phyloP scores from a whole-genome alignment of 2,888 invertebrate species.

The Eudemis profundana region DNA sequence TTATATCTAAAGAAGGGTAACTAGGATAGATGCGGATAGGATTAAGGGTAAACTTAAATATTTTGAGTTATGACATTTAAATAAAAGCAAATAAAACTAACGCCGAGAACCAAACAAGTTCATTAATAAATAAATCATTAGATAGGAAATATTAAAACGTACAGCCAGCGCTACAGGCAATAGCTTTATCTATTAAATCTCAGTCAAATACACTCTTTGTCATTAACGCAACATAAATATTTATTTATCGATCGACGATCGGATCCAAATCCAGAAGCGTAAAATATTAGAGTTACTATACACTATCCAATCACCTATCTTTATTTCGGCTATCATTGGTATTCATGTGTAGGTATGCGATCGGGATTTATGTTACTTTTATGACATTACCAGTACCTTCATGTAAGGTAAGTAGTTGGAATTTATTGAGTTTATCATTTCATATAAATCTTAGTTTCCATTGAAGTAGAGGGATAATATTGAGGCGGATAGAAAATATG shows the following conservation, averaged over 20 bases:
- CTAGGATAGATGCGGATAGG: no score
- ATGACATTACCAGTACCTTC: no score
- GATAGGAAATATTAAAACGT: constrained; percentile 49
- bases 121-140: constrained; percentile 49
- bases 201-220: constrained; percentile 69
- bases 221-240: constrained; percentile 80
- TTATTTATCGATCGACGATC: constrained; percentile 67
- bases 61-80: not conserved
- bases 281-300: constrained; percentile 54
- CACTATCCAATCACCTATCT: constrained; percentile 41
- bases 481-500: not conserved
- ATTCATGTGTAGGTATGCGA: no score
- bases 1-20: no score
- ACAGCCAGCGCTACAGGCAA: constrained; percentile 59
- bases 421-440: no score
- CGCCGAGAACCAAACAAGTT: constrained; percentile 46
- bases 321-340: not conserved
- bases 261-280: constrained; percentile 75
- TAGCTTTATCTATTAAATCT: constrained; percentile 73
- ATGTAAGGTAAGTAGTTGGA: no score
- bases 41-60: constrained; percentile 5
- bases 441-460: not conserved
- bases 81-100: constrained; percentile 46
- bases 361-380: no score
- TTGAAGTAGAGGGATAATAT: no score